Base-by-base conservation (phyloP, 2,888 invertebrate genomes). In the Acronicta aceris region DNA sequence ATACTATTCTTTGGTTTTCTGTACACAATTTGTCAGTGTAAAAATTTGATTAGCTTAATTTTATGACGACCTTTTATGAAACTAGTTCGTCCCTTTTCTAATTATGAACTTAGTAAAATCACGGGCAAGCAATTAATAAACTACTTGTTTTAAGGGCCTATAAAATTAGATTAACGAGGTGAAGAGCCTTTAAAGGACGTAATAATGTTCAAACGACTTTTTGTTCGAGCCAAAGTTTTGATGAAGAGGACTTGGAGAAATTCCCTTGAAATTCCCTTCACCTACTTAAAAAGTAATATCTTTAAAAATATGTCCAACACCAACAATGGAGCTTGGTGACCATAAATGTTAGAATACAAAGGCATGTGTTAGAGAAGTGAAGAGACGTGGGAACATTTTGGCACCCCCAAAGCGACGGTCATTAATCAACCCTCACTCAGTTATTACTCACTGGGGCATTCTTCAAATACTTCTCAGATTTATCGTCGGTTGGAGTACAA, bases 351-450 rank as follows among this genome's bases (percentile, higher is more conserved):
- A 67, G 63, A 72, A 66, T 52, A 70, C 64, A 71, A 65, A 71
- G 42, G 57, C 61, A 71, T 25, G 65, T 72, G 64, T 75, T 62
- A 45, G 54, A 61, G 55, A 66, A 59, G 62, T 53, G 63, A 79
- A 71, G 52, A 63, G 70, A 74, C 74, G 57, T 53, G 21, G 49
- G 69, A 69, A 69, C 63, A 64, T 74, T 76, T 74, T 79, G 76
- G 78, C 67, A 59, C 48, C 33, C 60, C 71, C 68, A 53, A 36
- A 60, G 70, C 67, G 65, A 33, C 65, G 65, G 70, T 72, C 78
- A 80, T 80, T 79, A 80, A 80, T 80, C 80, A 80, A 76, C 71
- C 55, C 57, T 57, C 68, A 65, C 65, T 59, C 68, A 61, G 74
- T 78, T 80, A 80, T 79, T 78, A 74, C 76, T 70, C 69, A 62